Conservation (phyloP, 1,140 invertebrate genomes). For the Samia ricini region DNA sequence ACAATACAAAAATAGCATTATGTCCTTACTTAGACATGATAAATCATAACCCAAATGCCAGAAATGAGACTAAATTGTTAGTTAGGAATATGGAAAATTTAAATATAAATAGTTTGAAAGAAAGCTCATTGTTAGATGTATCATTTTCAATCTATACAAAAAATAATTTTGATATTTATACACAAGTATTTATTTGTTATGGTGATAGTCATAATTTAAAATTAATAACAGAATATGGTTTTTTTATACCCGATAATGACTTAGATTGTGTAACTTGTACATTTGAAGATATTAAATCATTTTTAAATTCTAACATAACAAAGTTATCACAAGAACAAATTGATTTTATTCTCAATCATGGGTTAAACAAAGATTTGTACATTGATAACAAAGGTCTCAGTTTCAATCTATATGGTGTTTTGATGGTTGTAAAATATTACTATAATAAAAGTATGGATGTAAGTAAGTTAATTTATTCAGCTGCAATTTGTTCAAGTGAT, state of each 20-base stretch:
- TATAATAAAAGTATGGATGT: constrained; percentile 53
- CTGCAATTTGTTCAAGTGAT: constrained; percentile 58
- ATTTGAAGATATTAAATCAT: constrained; percentile 61
- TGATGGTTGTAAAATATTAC: constrained; percentile 65
- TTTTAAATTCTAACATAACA: constrained; percentile 39
- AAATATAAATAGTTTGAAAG: constrained; percentile 66
- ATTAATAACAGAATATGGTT: constrained; percentile 87
- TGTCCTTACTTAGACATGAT: constrained; percentile 87
- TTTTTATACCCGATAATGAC: constrained; percentile 80
- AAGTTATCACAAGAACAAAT: constrained; percentile 57
- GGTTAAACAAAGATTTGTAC: constrained; percentile 75
- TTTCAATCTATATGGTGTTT: constrained; percentile 75
- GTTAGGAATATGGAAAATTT: constrained; percentile 55
- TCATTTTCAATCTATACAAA: constrained; percentile 78
- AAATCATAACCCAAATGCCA: constrained; percentile 81
- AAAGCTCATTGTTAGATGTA: constrained; percentile 58
- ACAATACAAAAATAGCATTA: constrained; percentile 82
- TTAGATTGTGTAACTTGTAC: constrained; percentile 79
- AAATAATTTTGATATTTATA: constrained; percentile 75
- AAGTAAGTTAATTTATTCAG: constrained; percentile 63
- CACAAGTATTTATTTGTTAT: constrained; percentile 87
- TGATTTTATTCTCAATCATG: constrained; percentile 73
- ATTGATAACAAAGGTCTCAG: constrained; percentile 78
- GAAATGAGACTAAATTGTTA: constrained; percentile 76
- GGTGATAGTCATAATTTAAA: constrained; percentile 84